A percentile compares a stretch with the other conserved stretches of the same genome.
These are phyloP conservation scores for Drosophila merina DNA, from an alignment of 2,888 invertebrate species.

Conservation along the genomic window DNA sequence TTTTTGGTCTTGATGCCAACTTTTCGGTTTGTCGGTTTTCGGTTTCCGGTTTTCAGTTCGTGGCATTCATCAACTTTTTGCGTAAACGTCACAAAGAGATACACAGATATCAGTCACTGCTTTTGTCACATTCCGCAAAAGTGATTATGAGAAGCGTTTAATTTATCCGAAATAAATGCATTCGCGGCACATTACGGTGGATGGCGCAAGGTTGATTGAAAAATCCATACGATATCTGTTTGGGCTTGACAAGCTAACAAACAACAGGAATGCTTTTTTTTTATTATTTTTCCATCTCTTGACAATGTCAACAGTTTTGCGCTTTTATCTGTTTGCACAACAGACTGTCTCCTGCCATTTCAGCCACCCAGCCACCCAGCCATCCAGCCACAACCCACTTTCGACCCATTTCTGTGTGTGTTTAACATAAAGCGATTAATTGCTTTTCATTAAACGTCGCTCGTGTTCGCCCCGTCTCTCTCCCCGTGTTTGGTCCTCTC, in stretches of 20 bases:
- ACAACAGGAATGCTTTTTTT: slow-evolving; percentile 25
- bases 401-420: slow-evolving; percentile 42
- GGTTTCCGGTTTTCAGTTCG: slow-evolving; percentile 52
- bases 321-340: slow-evolving; percentile 74
- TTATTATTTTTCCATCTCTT: slow-evolving; percentile 65
- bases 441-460: slow-evolving; percentile 67
- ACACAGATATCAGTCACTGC: slow-evolving; percentile 24
- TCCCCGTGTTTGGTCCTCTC: background rate
- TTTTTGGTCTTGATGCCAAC: slow-evolving; percentile 61
- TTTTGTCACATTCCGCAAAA: slow-evolving; percentile 32
- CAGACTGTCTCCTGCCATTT: slow-evolving; percentile 11
- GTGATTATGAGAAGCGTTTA: slow-evolving; percentile 35
- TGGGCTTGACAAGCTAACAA: slow-evolving; percentile 20
- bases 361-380: background rate
- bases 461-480: slow-evolving; percentile 5
- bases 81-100: slow-evolving; percentile 26
- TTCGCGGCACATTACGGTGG: background rate
- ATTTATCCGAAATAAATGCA: slow-evolving; percentile 32
- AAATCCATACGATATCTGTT: slow-evolving; percentile 54
- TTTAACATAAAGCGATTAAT: slow-evolving; percentile 69
- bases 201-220: slow-evolving; percentile 53
- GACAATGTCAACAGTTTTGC: slow-evolving; percentile 72
- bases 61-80: slow-evolving; percentile 71
- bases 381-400: background rate
- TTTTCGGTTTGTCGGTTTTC: slow-evolving; percentile 40